phyloP scores from a whole-genome alignment of 1,140 invertebrate genomes.

The Geopemphigus sp. region DNA sequence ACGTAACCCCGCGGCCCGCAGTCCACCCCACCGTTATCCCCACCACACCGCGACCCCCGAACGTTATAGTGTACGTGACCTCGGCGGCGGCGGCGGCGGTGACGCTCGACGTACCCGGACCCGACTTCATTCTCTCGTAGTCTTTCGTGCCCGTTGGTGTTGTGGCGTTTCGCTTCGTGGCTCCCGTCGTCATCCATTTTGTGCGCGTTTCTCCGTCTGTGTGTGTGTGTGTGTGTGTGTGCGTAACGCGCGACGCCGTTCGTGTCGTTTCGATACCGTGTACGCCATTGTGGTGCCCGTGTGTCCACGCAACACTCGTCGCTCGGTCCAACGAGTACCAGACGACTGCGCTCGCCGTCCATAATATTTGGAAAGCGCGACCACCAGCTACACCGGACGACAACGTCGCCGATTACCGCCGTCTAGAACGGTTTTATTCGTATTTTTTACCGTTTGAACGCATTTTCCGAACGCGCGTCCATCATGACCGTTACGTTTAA shows the following conservation, averaged over 20 bases:
- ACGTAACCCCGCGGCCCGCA: slow-evolving; percentile 11
- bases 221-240: neutral
- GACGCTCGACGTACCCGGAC: slow-evolving; percentile 14
- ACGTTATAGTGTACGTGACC: slow-evolving; percentile 23
- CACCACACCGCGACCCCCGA: neutral
- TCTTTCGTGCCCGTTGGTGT: neutral
- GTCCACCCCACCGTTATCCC: neutral
- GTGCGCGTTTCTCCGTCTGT: neutral
- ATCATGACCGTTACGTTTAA: slow-evolving; percentile 36
- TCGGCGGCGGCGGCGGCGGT: slow-evolving; percentile 26
- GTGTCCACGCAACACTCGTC: no score
- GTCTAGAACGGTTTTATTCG: no score
- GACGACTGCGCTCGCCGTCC: no score
- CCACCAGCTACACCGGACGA: no score
- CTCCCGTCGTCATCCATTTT: slow-evolving; percentile 33
- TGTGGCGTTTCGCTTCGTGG: neutral
- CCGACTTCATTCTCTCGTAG: slow-evolving; percentile 29
- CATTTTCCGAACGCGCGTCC: neutral
- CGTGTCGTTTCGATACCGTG: no score
- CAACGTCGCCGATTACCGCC: no score
- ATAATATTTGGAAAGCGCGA: no score
- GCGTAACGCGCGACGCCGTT: no score
- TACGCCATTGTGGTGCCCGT: no score
- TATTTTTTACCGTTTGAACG: no score
- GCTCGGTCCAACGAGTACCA: no score